Conservation (phyloP, 2,888 invertebrate genomes). For the Scaptomyza cyrtandrae region DNA sequence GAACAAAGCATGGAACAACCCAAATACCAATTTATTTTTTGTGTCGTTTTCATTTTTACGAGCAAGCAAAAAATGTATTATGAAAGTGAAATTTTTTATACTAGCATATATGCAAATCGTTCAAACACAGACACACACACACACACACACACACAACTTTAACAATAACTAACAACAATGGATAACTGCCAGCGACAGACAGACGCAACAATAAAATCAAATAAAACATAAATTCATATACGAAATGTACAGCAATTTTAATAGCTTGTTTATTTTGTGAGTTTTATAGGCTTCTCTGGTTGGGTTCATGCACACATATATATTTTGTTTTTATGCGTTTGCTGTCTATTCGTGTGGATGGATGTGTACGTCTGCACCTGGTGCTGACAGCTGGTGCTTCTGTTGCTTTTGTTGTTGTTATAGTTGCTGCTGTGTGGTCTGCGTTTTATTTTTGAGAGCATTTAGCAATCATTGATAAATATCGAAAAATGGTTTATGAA, state of each 20-base stretch:
- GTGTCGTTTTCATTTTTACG: slow-evolving; percentile 47
- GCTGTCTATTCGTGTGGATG: slow-evolving; percentile 18
- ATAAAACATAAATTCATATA: slow-evolving; percentile 48
- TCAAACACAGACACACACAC: slow-evolving; percentile 11
- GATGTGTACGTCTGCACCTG: slow-evolving; percentile 38
- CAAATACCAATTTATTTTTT: slow-evolving; percentile 10
- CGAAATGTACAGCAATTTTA: slow-evolving; percentile 41
- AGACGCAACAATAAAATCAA: slow-evolving; percentile 54
- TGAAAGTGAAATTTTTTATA: slow-evolving; percentile 59
- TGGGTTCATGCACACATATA: not conserved
- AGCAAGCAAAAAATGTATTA: slow-evolving; percentile 31
- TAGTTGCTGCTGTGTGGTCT: slow-evolving; percentile 48
- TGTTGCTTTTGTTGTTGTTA: slow-evolving; percentile 21
- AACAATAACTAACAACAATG: slow-evolving; percentile 18
- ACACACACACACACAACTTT: slow-evolving; percentile 11
- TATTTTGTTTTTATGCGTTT: slow-evolving; percentile 20
- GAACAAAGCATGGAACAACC: slow-evolving; percentile 32
- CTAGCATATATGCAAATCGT: slow-evolving; percentile 23
- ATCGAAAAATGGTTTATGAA: slow-evolving; percentile 77
- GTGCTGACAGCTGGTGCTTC: slow-evolving; percentile 53
- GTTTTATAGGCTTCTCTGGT: slow-evolving; percentile 15
- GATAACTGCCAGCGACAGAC: slow-evolving; percentile 19
- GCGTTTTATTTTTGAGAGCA: slow-evolving; percentile 71
- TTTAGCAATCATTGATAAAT: slow-evolving; percentile 80
- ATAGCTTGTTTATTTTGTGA: slow-evolving; percentile 33